Percentiles rank a stretch among this genome's conserved stretches.
Evolutionary conservation across 2,797 vertebrate genomes (phyloP).

Genomic region (Trematomus bernacchii): DNA sequence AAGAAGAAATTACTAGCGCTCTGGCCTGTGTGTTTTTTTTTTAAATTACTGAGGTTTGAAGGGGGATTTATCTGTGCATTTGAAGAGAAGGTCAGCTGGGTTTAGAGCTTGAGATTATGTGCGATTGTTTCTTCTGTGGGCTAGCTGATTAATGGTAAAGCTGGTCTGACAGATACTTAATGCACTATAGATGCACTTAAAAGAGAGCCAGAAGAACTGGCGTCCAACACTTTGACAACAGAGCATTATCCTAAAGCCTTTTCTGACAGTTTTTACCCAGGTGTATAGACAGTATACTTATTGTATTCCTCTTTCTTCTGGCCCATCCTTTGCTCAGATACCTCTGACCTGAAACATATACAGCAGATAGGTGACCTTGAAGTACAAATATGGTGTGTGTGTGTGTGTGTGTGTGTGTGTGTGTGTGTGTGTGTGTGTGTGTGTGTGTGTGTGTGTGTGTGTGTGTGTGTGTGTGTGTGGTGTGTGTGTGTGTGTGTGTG

Average conservation of each 20-base stretch:
- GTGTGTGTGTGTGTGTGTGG: too few relatives aligned
- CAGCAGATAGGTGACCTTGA: conserved; percentile 79
- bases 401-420: conserved; percentile 30
- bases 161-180: conserved; percentile 80
- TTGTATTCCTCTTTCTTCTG: conserved; percentile 3
- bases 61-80: conserved; percentile 73
- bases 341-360: conserved; percentile 62
- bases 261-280: conserved; percentile 55
- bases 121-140: conserved; percentile 79
- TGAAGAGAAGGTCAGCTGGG: conserved; percentile 81
- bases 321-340: conserved; percentile 37
- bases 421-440: conserved; percentile 38
- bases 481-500: too few relatives aligned
- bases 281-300: conserved; percentile 49
- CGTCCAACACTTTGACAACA: conserved; percentile 67
- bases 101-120: conserved; percentile 80
- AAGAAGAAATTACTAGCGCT: conserved; percentile 33
- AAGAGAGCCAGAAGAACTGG: conserved; percentile 66
- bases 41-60: conserved; percentile 68
- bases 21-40: conserved; percentile 26
- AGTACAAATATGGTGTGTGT: conserved; percentile 40
- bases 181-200: conserved; percentile 75
- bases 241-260: conserved; percentile 74
- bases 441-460: too few relatives aligned
- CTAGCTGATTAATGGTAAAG: conserved; percentile 82